Evolutionary conservation across 2,113 vertebrate species (phyloP), one percentile per base, ranked within the genome.

Genomic region (Bolborhynchus lineola): DNA sequence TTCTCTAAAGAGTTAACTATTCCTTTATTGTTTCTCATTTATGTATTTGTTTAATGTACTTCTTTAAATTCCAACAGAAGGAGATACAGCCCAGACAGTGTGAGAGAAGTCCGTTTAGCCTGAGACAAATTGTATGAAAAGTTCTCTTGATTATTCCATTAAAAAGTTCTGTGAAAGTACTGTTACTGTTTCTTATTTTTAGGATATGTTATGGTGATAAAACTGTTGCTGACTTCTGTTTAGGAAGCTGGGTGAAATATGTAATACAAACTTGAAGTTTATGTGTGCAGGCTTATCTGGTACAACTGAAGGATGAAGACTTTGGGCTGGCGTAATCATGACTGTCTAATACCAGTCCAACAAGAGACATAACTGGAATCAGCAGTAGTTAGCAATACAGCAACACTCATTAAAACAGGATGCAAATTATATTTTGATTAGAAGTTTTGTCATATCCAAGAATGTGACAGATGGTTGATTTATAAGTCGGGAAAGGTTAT

Each of bases 371-470:
- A 78, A 37, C 28, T 6, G 4, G 74, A 49, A 6, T 28, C 72
- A 88, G 69, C 44, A 84, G 65, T 37, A 84, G 86, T 65, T 37
- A 93, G 33, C 42, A 84, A 71, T 86, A 82, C 31, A 94, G 80
- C 72, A 90, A 41, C 33, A 44, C 67, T 77, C 60, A 69, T 93
- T 95, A 90, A 86, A 90, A 64, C 50, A 26, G 59, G 28, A 69
- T 81, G 76, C 78, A 94, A 93, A 72, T 86, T 72, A 29, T 49
- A 3, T 91, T 84, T 86, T 65, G 93, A 82, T 95, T 90, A 88
- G 62, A 88, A 95, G 44, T 75, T 89, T 88, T 94, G 44, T 81
- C 69, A 37, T 92, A 75, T 24, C 42, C 47, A 84, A 63, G 76
- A 86, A 88, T 49, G 64, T 1, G 16, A 79, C 80, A 90, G 82